Evolutionary conservation across 2,797 vertebrate species (phyloP), one percentile per base, ranked within the genome.

Genomic region (Lepus townsendii): DNA sequence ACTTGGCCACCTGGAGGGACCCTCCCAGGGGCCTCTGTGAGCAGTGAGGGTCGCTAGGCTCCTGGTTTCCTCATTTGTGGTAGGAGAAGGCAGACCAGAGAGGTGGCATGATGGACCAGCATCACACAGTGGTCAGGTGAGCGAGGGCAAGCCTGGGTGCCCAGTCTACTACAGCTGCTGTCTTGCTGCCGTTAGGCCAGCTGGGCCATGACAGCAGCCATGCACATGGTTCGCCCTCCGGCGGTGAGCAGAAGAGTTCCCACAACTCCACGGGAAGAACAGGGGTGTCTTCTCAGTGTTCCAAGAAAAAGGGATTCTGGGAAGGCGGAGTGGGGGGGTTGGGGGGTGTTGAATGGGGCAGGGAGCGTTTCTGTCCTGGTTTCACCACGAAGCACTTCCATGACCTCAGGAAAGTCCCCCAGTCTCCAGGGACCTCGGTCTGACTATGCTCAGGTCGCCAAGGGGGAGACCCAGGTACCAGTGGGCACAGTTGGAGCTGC

Each of bases 91-190:
- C 20, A 80, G 24, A n/a, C n/a, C 14, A 13, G 27, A 0, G 3
- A 91, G n/a, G 68, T 13, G 47, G 38, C 1, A 1, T 26, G 62
- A 35, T 54, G 26, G 24, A 16, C 24, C 6, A 24, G 0, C 6
- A 26, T 78, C 71, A 52, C 57, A 24, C 47, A 22, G 57, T 9
- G 35, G 22, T n/a, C 17, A 7, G 2, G 24, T 69, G 42, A 35
- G 2, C 16, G 13, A 14, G 30, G 30, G 5, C 4, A 1, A 22
- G 13, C n/a, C 3, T 0, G 0, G 19, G 32, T 8, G 62, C 50
- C 38, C 2, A 0, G 11, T 8, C 42, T 47, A 47, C 42, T 47
- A 2, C 42, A 47, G 42, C 42, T 47, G 42, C 42, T 47, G 42
- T 47, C 42, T 47, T 9, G 42, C 42, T 47, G 42, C 42, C 8